Evolutionary conservation across 2,113 vertebrate genomes (phyloP), one percentile per base, ranked within the genome.

Genomic region (Notothenia rossii): DNA sequence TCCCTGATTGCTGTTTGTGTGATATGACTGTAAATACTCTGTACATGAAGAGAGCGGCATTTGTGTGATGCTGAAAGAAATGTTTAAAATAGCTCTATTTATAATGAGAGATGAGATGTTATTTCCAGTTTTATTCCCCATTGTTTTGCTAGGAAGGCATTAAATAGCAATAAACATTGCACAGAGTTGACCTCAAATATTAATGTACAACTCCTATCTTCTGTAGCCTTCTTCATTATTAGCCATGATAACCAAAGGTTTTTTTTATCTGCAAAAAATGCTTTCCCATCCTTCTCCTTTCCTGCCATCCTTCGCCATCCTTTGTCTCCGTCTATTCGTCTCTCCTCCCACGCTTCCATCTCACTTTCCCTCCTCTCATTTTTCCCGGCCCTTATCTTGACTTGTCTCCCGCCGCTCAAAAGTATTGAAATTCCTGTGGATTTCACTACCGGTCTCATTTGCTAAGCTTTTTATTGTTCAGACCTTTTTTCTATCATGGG

Each of bases 401-500:
- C 79, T 71, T 29, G 46, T 69, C 88, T 85, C 85, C 86, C 43
- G 77, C 84, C 11, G 79, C n/a, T 85, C 61, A 12, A 18, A 69
- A 82, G 60, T 86, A 91, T 89, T 93, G 79, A 91, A 93, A 94
- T 93, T 93, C 92, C 88, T 90, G 67, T 33, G 43, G 77, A 61
- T 51, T 75, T 22, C 63, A 77, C 64, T 56, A 22, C 76, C 53
- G 25, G 58, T 81, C 75, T 11, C 53, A 54, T 45, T 20, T 36
- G 43, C 61, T 88, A 81, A 92, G 87, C 87, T 84, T 89, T 89
- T 91, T 83, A 89, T 89, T 85, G 56, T 80, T 75, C 40, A 29
- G 64, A 69, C 36, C n/a, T 63, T 63, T 48, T 70, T 84, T 22
- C 17, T 68, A 46, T 48, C 61, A 15, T 67, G 65, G 77, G 77